These are phyloP conservation scores for Parazoanthus darwini DNA, from an alignment of 92 coral and sea anemone genomes.

Conservation along the genomic window DNA sequence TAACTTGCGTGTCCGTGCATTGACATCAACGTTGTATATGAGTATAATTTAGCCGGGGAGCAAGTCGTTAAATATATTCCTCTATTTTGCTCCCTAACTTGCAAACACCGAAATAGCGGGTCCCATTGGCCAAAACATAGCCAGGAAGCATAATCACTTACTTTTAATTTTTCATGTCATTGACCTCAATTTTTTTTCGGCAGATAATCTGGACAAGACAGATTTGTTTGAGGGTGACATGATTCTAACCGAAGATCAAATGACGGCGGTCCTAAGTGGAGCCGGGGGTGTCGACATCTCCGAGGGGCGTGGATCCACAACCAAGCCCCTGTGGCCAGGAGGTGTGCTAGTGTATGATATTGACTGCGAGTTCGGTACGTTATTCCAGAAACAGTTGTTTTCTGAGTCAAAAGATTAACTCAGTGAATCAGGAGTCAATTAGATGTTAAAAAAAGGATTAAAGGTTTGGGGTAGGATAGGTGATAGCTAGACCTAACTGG, in stretches of 20 bases:
- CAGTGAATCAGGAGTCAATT: too few relatives aligned
- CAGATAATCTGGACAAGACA: not conserved
- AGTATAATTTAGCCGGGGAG: too few relatives aligned
- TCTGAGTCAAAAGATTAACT: too few relatives aligned
- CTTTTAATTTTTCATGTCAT: too few relatives aligned
- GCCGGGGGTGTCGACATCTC: not conserved
- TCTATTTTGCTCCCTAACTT: too few relatives aligned
- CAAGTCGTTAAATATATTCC: too few relatives aligned
- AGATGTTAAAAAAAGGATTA: too few relatives aligned
- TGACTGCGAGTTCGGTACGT: not conserved
- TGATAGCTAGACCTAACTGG: too few relatives aligned
- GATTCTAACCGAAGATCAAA: not conserved
- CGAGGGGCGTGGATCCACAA: not conserved
- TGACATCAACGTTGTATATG: too few relatives aligned
- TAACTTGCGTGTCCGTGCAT: too few relatives aligned
- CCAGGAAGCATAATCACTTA: not conserved
- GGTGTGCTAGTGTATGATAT: not conserved
- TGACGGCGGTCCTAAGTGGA: not conserved
- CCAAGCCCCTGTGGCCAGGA: not conserved
- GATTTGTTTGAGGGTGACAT: not conserved
- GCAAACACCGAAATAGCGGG: not conserved
- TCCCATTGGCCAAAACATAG: not conserved
- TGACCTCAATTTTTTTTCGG: not conserved
- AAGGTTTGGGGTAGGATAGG: too few relatives aligned
- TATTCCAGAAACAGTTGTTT: not conserved